Base-by-base conservation (phyloP, 2,888 invertebrate species). In the Melipona bicolor region DNA sequence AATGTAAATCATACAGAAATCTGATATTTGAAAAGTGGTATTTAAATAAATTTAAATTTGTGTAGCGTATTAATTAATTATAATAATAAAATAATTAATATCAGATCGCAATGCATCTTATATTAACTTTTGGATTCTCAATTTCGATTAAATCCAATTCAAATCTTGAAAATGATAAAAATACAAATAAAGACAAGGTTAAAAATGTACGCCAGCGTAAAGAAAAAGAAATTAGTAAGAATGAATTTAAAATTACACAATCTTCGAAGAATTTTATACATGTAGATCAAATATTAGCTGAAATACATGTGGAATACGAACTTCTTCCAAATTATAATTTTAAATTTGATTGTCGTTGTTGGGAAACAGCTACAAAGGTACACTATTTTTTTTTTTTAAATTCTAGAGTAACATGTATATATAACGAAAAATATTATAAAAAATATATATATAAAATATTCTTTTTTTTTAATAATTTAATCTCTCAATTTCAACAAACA, bases 301-400 rank as follows among this genome's bases (percentile, higher is more conserved):
- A 86, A 77, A 56, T 79, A 50, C 84, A 79, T 4, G 78, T 84
- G n/a, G 84, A 84, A 59, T 86, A 86, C 27, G 84, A 86, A 32
- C 71, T 81, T 32, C 13, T 85, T 6, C 81, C 84, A 43, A 73
- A 76, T 61, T 79, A 77, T 64, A 79, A 61, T 59, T 86, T 81
- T 62, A 70, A 79, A 49, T 78, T 84, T 43, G 85, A 86, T 74
- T 86, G 85, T 27, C 77, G 81, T n/a, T 84, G 78, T 67, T 84
- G 84, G 84, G 73, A 84, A 24, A 79, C 73, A 17, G 73, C 75
- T 0, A 43, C 78, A 3, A 84, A 86, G 77, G 85, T 84, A 79
- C 15, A 49, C 17, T 19, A 52, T n/a, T n/a, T n/a, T 50, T 27
- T 9, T 15, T 32, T 32, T 64, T 64, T 21, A 56, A 56, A 21